These are phyloP conservation scores for Brachyrhaphis roseni DNA, from an alignment of 2,797 vertebrate species.

Conservation along the genomic window DNA sequence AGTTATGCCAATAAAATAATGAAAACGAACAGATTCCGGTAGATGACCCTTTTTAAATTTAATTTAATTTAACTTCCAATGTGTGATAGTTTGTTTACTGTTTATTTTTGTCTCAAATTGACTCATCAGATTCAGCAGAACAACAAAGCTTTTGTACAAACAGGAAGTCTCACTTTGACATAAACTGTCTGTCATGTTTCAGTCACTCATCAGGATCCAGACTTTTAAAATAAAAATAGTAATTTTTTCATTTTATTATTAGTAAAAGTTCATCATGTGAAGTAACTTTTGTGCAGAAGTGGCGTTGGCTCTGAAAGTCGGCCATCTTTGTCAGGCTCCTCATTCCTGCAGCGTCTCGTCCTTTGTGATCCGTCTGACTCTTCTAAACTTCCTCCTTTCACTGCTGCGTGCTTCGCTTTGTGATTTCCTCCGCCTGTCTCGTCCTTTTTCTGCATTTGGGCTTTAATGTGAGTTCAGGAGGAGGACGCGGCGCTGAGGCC, in stretches of 20 bases:
- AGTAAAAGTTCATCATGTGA: neutral
- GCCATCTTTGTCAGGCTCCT: conserved; percentile 30
- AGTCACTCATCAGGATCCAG: no score
- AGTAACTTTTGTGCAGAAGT: neutral
- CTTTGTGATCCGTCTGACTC: conserved; percentile 62
- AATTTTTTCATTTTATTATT: no score
- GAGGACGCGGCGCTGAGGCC: conserved; percentile 53
- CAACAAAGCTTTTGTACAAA: no score
- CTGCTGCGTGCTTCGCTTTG: conserved; percentile 37
- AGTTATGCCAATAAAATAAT: no score
- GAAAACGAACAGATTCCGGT: no score
- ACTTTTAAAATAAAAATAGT: no score
- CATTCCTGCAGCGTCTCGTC: conserved; percentile 37
- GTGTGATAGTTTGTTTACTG: no score
- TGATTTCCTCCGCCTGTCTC: conserved; percentile 33
- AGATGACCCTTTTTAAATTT: no score
- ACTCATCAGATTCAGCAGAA: no score
- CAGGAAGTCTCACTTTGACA: no score
- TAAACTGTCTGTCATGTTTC: neutral
- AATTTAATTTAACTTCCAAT: no score
- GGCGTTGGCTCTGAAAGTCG: conserved; percentile 14
- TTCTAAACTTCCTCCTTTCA: conserved; percentile 57
- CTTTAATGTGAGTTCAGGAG: conserved; percentile 71
- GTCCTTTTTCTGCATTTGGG: conserved; percentile 48
- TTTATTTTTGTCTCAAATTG: no score